Evolutionary conservation across 2,797 vertebrate genomes (phyloP).

Genomic region (Gymnothorax reevesii): DNA sequence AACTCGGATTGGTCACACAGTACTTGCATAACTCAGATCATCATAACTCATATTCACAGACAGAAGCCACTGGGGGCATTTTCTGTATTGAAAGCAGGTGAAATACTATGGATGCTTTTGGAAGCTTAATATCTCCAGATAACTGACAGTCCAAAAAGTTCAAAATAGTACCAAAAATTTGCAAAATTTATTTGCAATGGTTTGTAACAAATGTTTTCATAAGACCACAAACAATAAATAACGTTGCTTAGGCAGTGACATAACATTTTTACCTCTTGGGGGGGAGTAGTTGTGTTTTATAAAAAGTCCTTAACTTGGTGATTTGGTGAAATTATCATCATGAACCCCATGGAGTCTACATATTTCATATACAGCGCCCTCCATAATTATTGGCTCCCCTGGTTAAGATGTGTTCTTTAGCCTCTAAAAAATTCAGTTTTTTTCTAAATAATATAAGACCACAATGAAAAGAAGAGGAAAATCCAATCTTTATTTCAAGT

Average conservation of each 20-base stretch:
- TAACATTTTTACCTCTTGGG: not conserved
- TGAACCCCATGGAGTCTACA: not conserved
- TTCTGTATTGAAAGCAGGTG: not conserved
- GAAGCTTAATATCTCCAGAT: not conserved
- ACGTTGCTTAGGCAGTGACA: not conserved
- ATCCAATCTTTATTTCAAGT: too few relatives aligned
- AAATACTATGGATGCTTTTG: not conserved
- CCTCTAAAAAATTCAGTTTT: too few relatives aligned
- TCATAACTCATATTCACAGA: constrained; percentile 3
- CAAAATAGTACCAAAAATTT: not conserved
- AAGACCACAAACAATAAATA: not conserved
- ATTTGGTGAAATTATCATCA: not conserved
- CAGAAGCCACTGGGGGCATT: not conserved
- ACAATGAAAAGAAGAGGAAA: too few relatives aligned
- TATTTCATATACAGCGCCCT: too few relatives aligned
- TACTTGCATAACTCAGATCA: not conserved
- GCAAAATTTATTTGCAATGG: not conserved
- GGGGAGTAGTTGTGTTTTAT: not conserved
- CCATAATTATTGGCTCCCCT: too few relatives aligned
- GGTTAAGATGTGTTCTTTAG: too few relatives aligned
- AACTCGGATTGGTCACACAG: not conserved
- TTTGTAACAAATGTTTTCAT: not conserved
- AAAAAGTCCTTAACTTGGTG: not conserved
- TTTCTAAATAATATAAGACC: too few relatives aligned
- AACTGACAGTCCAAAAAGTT: not conserved